A percentile compares a stretch with the other conserved stretches of the same genome.
These are phyloP conservation scores for Scaptomyza graminum DNA, from an alignment of 1,140 invertebrate genomes.

Conservation along the genomic window DNA sequence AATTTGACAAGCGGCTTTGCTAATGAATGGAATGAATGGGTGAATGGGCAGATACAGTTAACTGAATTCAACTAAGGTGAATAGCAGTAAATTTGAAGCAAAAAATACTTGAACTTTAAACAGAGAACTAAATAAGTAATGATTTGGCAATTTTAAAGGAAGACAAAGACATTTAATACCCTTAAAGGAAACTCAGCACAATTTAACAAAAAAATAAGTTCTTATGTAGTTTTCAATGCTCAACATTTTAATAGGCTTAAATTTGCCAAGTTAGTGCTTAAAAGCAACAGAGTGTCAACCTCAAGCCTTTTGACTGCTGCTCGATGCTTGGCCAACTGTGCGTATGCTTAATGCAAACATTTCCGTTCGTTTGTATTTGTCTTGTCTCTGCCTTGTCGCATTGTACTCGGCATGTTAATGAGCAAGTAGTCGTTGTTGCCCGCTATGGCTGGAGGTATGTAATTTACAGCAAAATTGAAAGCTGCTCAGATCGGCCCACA, in stretches of 20 bases:
- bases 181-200: too few species aligned
- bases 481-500: slow-evolving; percentile 7
- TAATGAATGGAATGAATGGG: slow-evolving; percentile 59
- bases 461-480: slow-evolving; percentile 38
- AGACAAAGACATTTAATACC: too few species aligned
- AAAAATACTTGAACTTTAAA: neutral
- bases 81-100: slow-evolving; percentile 26
- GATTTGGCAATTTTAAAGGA: too few species aligned
- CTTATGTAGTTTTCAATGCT: too few species aligned
- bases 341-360: slow-evolving; percentile 58
- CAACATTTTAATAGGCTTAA: too few species aligned
- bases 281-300: neutral
- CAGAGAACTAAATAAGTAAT: too few species aligned
- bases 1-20: slow-evolving; percentile 48
- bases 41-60: slow-evolving; percentile 38
- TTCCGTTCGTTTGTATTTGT: slow-evolving; percentile 25
- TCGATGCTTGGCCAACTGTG: slow-evolving; percentile 31
- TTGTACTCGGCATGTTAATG: slow-evolving; percentile 39
- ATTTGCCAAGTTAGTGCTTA: neutral
- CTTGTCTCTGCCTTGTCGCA: neutral
- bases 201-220: too few species aligned
- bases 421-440: slow-evolving; percentile 4
- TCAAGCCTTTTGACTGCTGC: neutral
- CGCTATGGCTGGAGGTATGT: neutral
- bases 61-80: slow-evolving; percentile 35